Evolutionary conservation across 1,140 invertebrate genomes (phyloP).

Genomic region (Pogonognathellus flavescens): DNA sequence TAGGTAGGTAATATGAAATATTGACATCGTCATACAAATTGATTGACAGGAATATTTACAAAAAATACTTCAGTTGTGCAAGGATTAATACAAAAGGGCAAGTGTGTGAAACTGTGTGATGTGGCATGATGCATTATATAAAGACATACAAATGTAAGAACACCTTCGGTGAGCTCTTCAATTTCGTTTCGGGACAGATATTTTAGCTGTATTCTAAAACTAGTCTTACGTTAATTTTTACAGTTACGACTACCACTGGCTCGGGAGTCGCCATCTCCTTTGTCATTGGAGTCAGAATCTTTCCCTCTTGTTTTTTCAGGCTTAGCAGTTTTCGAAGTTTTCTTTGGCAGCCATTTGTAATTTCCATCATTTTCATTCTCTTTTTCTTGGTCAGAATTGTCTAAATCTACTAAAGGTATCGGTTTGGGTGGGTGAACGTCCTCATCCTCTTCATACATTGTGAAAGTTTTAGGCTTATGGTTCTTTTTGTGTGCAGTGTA

Average conservation of each 20-base stretch:
- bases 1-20: no score
- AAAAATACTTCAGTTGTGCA: no score
- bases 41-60: no score
- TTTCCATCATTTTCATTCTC: constrained; percentile 2
- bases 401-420: constrained; percentile 26
- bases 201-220: not conserved
- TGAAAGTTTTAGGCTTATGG: not conserved
- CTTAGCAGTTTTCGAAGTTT: not conserved
- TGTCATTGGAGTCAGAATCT: not conserved
- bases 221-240: not conserved
- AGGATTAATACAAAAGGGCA: no score
- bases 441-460: not conserved
- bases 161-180: no score
- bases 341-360: not conserved
- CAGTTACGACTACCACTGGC: not conserved
- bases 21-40: no score
- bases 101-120: no score
- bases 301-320: not conserved
- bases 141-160: no score
- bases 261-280: not conserved
- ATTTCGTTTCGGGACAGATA: no score
- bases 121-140: no score
- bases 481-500: not conserved
- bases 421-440: not conserved
- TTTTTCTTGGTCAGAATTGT: constrained; percentile 18